Evolutionary conservation across 2,113 vertebrate species (phyloP).

Genomic region (Echinops telfairi): DNA sequence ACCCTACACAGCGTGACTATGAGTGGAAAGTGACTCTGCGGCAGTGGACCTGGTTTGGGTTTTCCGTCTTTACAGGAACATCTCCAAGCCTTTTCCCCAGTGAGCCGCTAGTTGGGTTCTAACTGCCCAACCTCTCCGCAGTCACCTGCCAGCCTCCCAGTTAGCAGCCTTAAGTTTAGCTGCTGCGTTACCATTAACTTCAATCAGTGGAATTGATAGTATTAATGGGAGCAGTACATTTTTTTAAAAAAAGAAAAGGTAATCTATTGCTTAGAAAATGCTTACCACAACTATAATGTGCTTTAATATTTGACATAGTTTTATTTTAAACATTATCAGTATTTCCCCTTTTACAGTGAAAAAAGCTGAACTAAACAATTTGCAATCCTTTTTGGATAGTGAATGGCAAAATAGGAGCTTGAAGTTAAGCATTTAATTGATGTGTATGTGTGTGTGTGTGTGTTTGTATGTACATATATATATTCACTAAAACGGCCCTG

Average conservation of each 20-base stretch:
- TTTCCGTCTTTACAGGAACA: neutral
- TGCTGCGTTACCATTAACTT: neutral
- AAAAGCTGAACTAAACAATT: neutral
- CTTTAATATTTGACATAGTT: slow-evolving; percentile 13
- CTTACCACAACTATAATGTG: neutral
- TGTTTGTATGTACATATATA: neutral
- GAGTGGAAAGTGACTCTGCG: too few species aligned
- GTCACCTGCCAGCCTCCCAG: neutral
- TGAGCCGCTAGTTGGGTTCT: neutral
- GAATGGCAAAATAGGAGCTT: slow-evolving; percentile 17
- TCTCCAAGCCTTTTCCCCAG: neutral
- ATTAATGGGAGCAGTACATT: neutral
- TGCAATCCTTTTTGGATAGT: neutral
- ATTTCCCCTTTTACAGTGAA: slow-evolving; percentile 33
- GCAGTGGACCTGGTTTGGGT: too few species aligned
- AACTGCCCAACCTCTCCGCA: neutral
- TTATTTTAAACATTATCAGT: neutral
- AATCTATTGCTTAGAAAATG: neutral
- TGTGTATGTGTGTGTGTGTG: neutral
- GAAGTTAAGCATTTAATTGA: neutral
- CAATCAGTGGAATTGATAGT: neutral
- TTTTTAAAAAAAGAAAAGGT: neutral
- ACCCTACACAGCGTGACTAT: too few species aligned
- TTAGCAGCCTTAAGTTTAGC: neutral
- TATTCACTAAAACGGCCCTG: neutral